Evolutionary conservation across 2,888 invertebrate species (phyloP).

Genomic region (Camponotus fellah): DNA sequence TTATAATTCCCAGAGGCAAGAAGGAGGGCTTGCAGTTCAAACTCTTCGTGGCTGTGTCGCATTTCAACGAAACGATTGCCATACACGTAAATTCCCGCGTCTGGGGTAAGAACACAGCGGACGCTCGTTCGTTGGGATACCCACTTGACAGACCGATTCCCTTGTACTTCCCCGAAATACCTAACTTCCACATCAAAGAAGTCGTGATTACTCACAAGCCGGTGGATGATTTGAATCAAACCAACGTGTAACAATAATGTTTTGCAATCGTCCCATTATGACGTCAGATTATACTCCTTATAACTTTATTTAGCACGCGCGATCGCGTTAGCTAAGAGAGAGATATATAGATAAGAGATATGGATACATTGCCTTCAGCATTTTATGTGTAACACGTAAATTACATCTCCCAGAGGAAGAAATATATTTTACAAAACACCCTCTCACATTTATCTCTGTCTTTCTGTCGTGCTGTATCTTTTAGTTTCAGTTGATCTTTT

Average conservation of each 20-base stretch:
- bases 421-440: slow-evolving; percentile 38
- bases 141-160: slow-evolving; percentile 87
- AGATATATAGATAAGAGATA: slow-evolving; percentile 27
- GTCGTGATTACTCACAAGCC: slow-evolving; percentile 81
- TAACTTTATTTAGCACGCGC: slow-evolving; percentile 14
- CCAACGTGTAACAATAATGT: slow-evolving; percentile 62
- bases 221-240: slow-evolving; percentile 74
- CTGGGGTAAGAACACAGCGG: slow-evolving; percentile 77
- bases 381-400: background rate
- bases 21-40: slow-evolving; percentile 89
- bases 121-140: slow-evolving; percentile 87
- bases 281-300: background rate
- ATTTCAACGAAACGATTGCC: slow-evolving; percentile 82
- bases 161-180: slow-evolving; percentile 62
- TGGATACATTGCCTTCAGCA: background rate
- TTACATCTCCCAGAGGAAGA: background rate
- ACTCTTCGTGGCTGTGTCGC: slow-evolving; percentile 88
- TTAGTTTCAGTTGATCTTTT: background rate
- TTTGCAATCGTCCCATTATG: background rate
- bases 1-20: slow-evolving; percentile 89
- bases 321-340: background rate
- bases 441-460: background rate
- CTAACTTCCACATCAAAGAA: slow-evolving; percentile 79
- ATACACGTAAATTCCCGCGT: slow-evolving; percentile 81
- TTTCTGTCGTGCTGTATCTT: background rate